Evolutionary conservation across 1,140 invertebrate species (phyloP), one percentile per base, ranked within the genome.

Genomic region (Drosophila busckii): DNA sequence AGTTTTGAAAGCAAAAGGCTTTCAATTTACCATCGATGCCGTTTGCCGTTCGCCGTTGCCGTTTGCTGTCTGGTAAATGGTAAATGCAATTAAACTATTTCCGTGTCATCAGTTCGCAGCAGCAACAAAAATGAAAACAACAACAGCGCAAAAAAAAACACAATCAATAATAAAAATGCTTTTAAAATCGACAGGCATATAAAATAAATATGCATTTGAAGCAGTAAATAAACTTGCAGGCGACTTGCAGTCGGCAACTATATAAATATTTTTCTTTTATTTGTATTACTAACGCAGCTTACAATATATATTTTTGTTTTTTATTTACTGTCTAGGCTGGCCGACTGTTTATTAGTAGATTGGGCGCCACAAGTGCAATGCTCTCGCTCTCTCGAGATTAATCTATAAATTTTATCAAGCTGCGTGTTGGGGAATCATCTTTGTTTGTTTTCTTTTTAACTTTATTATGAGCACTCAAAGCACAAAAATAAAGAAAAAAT

Each of bases 1-100:
- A 82, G 73, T 80, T 75, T 65, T n/a, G n/a, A n/a, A n/a, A 45
- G 55, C 63, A 55, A 67, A 76, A 68, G 58, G 53, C 44, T 28
- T 62, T 56, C 53, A 56, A 48, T 56, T 49, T 48, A 48, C 53
- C 53, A n/a, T n/a, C n/a, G n/a, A 42, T 64, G 52, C 64, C 28
- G 35, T 20, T 29, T 58, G 28, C 22, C 45, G 2, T 9, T 5
- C 8, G 12, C 35, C 40, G 15, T 38, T 26, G 4, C 37, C n/a
- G n/a, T 13, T n/a, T 6, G 5, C 17, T 15, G 41, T 23, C 31
- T 41, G 59, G 41, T 41, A 23, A 35, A 61, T 37, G 35, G 38
- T 28, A 55, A 63, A 76, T 71, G 75, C 73, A 80, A 80, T 80
- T 82, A 80, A 80, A 80, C 73, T 80, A 80, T 80, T 80, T 80